phyloP scores from a whole-genome alignment of 2,888 invertebrate genomes.

The Macrosoma leucophasiata region DNA sequence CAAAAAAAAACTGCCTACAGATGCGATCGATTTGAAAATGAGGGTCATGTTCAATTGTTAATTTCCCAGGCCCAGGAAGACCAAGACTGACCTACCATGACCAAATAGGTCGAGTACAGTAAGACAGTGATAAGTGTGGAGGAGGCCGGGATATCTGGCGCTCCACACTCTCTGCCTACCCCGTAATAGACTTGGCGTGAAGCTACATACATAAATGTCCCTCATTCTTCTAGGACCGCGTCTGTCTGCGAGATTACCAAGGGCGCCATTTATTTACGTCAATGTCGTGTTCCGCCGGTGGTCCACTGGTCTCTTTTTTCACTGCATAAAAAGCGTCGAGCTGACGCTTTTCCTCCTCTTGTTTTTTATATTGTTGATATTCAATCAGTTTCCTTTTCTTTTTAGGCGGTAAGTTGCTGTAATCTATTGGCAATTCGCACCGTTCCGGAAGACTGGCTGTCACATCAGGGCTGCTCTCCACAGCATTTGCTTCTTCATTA shows the following conservation, averaged over 20 bases:
- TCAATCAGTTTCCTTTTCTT: conserved; percentile 72
- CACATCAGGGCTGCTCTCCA: conserved; percentile 49
- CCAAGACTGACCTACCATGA: too few relatives aligned
- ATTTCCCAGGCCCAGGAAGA: too few relatives aligned
- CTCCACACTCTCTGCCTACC: too few relatives aligned
- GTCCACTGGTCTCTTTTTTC: conserved; percentile 51
- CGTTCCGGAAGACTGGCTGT: conserved; percentile 56
- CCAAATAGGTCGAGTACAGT: too few relatives aligned
- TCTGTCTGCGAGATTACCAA: conserved; percentile 48
- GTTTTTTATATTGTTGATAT: conserved; percentile 72
- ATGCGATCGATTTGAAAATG: too few relatives aligned
- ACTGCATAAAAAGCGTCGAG: conserved; percentile 56
- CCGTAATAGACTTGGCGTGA: too few relatives aligned
- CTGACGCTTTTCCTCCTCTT: conserved; percentile 63
- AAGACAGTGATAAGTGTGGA: too few relatives aligned
- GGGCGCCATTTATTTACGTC: conserved; percentile 65
- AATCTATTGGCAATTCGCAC: conserved; percentile 68
- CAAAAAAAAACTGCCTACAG: conserved; percentile 9
- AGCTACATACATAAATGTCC: too few relatives aligned
- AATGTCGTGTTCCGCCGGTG: conserved; percentile 46
- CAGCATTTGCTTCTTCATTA: conserved; percentile 39
- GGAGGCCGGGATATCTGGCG: too few relatives aligned
- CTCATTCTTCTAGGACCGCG: too few relatives aligned
- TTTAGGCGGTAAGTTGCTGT: conserved; percentile 71
- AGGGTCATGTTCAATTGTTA: too few relatives aligned